These are phyloP conservation scores for Paraescarpia echinospica DNA, from an alignment of 1,140 invertebrate species.

Conservation along the genomic window DNA sequence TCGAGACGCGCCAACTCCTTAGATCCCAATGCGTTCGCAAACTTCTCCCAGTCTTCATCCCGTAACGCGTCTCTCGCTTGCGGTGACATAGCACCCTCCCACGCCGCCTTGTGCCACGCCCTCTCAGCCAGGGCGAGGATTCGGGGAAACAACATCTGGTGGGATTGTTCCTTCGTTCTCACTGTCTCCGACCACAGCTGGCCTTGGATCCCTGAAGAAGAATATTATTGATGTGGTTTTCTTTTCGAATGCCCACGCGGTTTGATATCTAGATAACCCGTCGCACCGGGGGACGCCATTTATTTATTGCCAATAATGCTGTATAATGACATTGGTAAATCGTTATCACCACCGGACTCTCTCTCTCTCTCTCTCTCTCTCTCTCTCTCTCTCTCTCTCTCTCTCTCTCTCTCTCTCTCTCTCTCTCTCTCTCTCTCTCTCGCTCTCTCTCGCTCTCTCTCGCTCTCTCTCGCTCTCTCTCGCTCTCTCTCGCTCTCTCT, in stretches of 20 bases:
- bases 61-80: neutral
- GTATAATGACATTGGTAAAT: no score
- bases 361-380: no score
- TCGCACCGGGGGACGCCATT: no score
- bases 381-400: no score
- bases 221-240: neutral
- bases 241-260: neutral
- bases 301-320: no score
- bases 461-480: no score
- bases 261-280: no score
- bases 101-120: conserved; percentile 45
- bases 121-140: conserved; percentile 49
- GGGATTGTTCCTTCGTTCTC: conserved; percentile 37
- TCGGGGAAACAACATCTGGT: conserved; percentile 46
- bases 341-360: no score
- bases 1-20: conserved; percentile 45
- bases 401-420: no score
- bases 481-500: no score
- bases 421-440: no score
- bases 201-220: conserved; percentile 43
- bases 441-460: no score
- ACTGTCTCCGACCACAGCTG: conserved; percentile 45
- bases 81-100: conserved; percentile 34
- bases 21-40: conserved; percentile 43
- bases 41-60: conserved; percentile 44